These are phyloP conservation scores for Pantherophis vulpinus DNA, from an alignment of 2,797 vertebrate genomes.

Conservation along the genomic window DNA sequence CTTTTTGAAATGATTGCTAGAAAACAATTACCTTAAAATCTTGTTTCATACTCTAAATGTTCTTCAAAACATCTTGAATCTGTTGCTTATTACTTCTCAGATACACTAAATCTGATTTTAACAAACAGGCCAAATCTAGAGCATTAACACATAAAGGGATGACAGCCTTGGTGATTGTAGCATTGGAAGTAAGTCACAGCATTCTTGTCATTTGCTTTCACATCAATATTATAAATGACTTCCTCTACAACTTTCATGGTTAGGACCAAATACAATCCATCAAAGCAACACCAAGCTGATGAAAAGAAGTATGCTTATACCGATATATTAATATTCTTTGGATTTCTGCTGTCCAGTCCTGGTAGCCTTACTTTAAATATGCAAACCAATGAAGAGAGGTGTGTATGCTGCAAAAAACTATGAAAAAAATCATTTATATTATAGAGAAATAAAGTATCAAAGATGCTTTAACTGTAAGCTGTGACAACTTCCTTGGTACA, in stretches of 20 bases:
- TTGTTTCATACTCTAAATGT: background rate
- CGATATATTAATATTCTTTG: background rate
- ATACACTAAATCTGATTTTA: background rate
- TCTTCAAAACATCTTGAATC: background rate
- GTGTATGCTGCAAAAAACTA: background rate
- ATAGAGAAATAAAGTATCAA: background rate
- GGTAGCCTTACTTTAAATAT: background rate
- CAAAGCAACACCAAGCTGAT: background rate
- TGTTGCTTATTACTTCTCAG: background rate
- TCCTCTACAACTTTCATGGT: background rate
- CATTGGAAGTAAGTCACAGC: background rate
- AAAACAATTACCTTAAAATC: background rate
- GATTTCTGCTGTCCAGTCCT: background rate
- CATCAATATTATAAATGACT: background rate
- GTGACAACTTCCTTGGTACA: slow-evolving; percentile 9
- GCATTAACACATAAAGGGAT: background rate
- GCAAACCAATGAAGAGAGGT: background rate
- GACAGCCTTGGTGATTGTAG: background rate
- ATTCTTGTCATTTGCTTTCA: background rate
- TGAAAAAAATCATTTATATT: slow-evolving; percentile 6
- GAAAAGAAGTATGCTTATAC: background rate
- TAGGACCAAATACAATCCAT: background rate
- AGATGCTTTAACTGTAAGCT: slow-evolving; percentile 5
- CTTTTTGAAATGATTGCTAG: slow-evolving; percentile 19
- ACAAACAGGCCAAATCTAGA: background rate